phyloP scores from a whole-genome alignment of 2,888 invertebrate species.

The Polylopha cassiicola region DNA sequence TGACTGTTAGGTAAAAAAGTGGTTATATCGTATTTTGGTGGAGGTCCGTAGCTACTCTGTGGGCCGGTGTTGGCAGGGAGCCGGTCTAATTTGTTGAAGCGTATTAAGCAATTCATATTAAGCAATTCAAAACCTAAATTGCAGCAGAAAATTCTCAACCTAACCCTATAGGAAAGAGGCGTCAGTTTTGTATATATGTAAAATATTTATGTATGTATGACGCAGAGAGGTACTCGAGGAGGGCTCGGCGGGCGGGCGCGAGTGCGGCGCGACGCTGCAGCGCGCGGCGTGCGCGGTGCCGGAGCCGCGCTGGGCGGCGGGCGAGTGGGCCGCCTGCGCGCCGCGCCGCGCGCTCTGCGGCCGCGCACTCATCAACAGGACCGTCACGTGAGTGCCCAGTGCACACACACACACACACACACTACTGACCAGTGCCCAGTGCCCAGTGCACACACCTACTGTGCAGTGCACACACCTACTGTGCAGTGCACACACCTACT shows the following conservation, averaged over 20 bases:
- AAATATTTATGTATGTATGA: not conserved
- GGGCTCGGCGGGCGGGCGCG: constrained; percentile 61
- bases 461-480: too few species aligned
- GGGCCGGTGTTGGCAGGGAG: too few species aligned
- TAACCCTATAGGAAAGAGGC: not conserved
- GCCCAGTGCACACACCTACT: too few species aligned
- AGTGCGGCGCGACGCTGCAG: constrained; percentile 65
- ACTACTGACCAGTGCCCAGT: too few species aligned
- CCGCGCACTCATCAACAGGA: constrained; percentile 57
- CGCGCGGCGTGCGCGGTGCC: constrained; percentile 55
- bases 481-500: too few species aligned
- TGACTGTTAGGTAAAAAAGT: too few species aligned
- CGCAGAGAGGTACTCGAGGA: constrained; percentile 65
- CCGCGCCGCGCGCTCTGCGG: constrained; percentile 59
- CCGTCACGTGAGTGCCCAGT: constrained; percentile 48
- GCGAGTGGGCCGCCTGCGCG: constrained; percentile 59
- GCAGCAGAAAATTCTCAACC: too few species aligned
- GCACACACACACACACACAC: not conserved
- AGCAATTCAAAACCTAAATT: too few species aligned
- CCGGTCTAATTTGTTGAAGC: too few species aligned
- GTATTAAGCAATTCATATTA: too few species aligned
- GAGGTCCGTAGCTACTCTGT: too few species aligned
- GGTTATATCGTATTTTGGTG: too few species aligned
- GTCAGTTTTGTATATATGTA: constrained; percentile 31
- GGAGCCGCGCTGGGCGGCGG: constrained; percentile 55